phyloP scores from a whole-genome alignment of 2,888 invertebrate genomes.

The Maniola hyperantus region DNA sequence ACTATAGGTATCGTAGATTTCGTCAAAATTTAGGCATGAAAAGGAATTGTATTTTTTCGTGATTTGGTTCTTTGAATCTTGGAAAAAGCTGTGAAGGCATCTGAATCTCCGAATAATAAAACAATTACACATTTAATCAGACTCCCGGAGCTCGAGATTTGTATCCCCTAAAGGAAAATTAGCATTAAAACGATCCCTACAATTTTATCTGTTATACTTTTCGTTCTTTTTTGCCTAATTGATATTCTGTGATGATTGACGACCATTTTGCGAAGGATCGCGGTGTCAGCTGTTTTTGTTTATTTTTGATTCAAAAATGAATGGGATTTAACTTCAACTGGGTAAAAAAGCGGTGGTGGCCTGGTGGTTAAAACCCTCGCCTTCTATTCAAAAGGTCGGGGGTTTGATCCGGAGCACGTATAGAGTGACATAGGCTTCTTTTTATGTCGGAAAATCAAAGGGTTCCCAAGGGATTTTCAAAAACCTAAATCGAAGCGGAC shows the following conservation, averaged over 20 bases:
- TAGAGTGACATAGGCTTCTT: too few relatives aligned
- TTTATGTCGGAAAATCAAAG: too few relatives aligned
- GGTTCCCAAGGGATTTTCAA: too few relatives aligned
- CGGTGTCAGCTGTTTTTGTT: neutral
- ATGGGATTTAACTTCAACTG: too few relatives aligned
- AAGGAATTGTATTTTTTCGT: too few relatives aligned
- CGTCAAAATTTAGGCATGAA: too few relatives aligned
- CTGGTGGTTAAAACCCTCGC: neutral
- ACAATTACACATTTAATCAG: conserved; percentile 31
- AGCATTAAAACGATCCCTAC: conserved; percentile 22
- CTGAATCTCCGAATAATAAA: conserved; percentile 22
- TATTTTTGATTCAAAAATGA: too few relatives aligned
- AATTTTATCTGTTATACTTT: conserved; percentile 27
- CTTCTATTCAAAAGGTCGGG: neutral
- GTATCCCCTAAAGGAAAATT: conserved; percentile 32
- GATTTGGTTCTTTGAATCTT: too few relatives aligned
- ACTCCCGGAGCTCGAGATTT: conserved; percentile 13
- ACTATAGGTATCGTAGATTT: too few relatives aligned
- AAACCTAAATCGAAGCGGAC: conserved; percentile 3
- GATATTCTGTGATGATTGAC: conserved; percentile 9
- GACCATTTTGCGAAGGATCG: neutral
- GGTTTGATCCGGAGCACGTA: neutral
- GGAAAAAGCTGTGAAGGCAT: neutral
- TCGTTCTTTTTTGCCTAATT: neutral
- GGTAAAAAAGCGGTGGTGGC: too few relatives aligned